These are phyloP conservation scores for Artibeus jamaicensis DNA, from an alignment of 2,797 vertebrate species.

Conservation along the genomic window DNA sequence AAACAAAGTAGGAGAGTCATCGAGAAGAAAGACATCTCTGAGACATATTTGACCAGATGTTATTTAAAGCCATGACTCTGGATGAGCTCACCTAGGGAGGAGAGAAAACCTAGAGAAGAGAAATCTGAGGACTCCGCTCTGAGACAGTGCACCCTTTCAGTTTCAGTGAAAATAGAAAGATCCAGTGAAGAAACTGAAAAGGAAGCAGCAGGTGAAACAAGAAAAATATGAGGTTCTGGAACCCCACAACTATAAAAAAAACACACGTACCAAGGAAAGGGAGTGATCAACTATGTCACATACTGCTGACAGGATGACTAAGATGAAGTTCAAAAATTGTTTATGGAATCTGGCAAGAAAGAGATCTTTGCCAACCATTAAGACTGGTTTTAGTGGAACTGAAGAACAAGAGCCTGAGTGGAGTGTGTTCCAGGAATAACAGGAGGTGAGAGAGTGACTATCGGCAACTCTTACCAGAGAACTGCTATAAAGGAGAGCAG, in stretches of 20 bases:
- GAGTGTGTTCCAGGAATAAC: neutral
- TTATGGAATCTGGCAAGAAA: slow-evolving; percentile 29
- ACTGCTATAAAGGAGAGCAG: neutral
- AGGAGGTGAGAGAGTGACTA: neutral
- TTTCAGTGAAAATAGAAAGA: slow-evolving; percentile 36
- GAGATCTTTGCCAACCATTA: neutral
- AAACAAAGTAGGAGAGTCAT: neutral
- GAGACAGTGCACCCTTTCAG: slow-evolving; percentile 8
- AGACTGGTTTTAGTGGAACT: neutral
- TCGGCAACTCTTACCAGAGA: neutral
- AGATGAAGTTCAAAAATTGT: neutral
- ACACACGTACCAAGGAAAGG: neutral
- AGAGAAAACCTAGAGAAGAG: neutral
- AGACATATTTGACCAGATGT: slow-evolving; percentile 35
- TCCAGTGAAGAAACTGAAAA: neutral
- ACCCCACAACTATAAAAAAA: slow-evolving; percentile 9
- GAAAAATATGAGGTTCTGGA: neutral
- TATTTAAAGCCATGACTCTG: slow-evolving; percentile 45
- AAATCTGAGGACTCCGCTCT: slow-evolving; percentile 10
- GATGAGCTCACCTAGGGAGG: slow-evolving; percentile 56
- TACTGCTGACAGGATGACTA: slow-evolving; percentile 4
- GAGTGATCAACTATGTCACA: neutral
- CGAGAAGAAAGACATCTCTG: slow-evolving; percentile 15
- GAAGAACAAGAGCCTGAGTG: neutral
- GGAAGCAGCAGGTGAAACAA: neutral